A percentile compares a stretch with the other conserved stretches of the same genome.
phyloP scores from a whole-genome alignment of 2,797 vertebrate genomes.

The Hypotaenidia philippensis region DNA sequence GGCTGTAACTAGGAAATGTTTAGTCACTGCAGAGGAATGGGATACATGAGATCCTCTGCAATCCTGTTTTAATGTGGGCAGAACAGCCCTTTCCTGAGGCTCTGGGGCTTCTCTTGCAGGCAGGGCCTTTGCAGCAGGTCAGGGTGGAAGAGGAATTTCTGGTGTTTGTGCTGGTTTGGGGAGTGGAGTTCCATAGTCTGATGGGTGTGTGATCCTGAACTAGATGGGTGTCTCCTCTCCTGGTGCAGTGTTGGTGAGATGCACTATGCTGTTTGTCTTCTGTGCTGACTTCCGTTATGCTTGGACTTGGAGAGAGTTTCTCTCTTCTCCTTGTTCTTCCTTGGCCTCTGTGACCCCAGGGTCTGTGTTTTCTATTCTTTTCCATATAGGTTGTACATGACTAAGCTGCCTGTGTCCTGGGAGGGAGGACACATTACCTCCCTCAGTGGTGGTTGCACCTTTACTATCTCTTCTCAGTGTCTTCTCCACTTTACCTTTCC shows the following conservation, averaged over 20 bases:
- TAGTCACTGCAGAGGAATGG: background rate
- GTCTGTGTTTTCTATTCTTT: background rate
- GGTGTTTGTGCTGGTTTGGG: background rate
- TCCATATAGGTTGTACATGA: background rate
- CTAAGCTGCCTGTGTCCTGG: background rate
- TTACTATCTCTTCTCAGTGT: background rate
- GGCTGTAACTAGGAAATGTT: background rate
- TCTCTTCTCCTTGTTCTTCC: background rate
- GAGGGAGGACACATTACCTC: background rate
- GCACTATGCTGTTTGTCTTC: constrained; percentile 19
- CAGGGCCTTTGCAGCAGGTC: background rate
- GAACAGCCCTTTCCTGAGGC: background rate
- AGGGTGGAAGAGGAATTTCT: background rate
- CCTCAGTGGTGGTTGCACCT: background rate
- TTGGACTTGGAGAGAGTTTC: background rate
- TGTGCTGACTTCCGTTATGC: background rate
- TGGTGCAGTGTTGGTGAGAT: background rate
- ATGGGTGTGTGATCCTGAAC: background rate
- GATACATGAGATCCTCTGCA: background rate
- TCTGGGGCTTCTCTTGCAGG: background rate
- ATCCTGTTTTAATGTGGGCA: background rate
- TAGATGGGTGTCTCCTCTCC: background rate
- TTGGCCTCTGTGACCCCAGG: background rate
- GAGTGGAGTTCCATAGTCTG: background rate
- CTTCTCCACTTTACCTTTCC: background rate